Conservation (phyloP, 1,140 invertebrate species). For the Vanessa atalanta region DNA sequence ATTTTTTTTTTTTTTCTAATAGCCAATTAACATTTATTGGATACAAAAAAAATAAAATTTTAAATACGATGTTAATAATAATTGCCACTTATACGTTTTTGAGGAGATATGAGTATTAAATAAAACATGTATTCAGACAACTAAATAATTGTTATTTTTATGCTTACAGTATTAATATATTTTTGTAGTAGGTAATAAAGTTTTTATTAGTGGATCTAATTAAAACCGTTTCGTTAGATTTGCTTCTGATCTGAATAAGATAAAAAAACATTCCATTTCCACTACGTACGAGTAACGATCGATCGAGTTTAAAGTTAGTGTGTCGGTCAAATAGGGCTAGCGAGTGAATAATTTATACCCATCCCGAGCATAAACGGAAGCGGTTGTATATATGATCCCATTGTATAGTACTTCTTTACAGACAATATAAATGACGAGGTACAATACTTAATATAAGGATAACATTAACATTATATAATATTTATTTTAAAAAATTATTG, state of each 20-base stretch:
- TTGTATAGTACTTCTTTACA: slow-evolving; percentile 33
- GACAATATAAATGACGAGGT: slow-evolving; percentile 36
- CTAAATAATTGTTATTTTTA: too few species aligned
- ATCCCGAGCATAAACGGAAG: slow-evolving; percentile 40
- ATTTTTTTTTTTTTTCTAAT: too few species aligned
- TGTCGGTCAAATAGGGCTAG: slow-evolving; percentile 39
- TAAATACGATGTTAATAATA: too few species aligned
- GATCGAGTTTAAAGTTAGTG: slow-evolving; percentile 43
- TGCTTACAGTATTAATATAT: too few species aligned
- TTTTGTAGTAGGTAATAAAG: not conserved
- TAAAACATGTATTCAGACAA: too few species aligned
- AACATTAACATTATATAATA: too few species aligned
- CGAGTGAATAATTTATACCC: slow-evolving; percentile 44
- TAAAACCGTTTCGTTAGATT: not conserved
- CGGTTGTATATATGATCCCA: slow-evolving; percentile 31
- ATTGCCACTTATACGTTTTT: too few species aligned
- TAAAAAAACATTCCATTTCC: slow-evolving; percentile 16
- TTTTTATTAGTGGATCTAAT: not conserved
- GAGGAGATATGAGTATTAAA: too few species aligned
- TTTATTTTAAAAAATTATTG: too few species aligned
- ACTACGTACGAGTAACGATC: slow-evolving; percentile 31
- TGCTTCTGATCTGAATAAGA: not conserved
- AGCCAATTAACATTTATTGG: too few species aligned
- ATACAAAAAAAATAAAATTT: too few species aligned
- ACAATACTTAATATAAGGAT: not conserved